Conservation (phyloP, 2,113 vertebrate species). For the Phaetusa simplex region DNA sequence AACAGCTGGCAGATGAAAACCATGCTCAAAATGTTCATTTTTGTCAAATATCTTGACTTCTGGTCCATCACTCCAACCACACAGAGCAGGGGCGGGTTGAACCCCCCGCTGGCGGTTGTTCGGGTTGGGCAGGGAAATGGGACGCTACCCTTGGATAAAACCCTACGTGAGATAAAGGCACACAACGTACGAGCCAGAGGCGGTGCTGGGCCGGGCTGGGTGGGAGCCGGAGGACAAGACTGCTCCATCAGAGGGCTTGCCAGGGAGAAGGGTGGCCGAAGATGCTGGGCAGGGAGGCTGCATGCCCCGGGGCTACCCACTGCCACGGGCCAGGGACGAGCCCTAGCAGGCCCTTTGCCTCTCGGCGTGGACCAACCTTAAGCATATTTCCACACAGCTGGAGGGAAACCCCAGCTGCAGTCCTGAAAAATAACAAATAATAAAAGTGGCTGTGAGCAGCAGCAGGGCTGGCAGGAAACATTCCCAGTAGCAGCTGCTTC, state of each 20-base stretch:
- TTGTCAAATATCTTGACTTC: background rate
- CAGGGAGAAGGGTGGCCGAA: background rate
- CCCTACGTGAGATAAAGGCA: background rate
- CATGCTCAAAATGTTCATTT: background rate
- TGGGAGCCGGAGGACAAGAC: background rate
- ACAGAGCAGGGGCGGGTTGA: background rate
- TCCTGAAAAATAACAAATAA: constrained; percentile 68
- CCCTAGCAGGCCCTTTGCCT: background rate
- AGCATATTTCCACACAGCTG: constrained; percentile 73
- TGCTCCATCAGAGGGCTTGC: background rate
- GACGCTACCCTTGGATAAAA: background rate
- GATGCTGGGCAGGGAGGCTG: background rate
- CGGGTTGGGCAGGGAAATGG: background rate
- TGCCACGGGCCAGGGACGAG: background rate
- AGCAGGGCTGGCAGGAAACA: constrained; percentile 76
- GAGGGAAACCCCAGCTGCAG: constrained; percentile 76
- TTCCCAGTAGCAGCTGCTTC: constrained; percentile 84
- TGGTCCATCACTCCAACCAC: background rate
- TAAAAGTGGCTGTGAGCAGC: constrained; percentile 62
- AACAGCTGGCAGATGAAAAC: background rate
- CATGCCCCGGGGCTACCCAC: background rate
- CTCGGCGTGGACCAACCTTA: constrained; percentile 1
- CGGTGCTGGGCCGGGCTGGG: background rate
- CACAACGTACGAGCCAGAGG: rapidly evolving
- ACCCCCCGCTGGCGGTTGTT: background rate